Percentiles rank a stretch among this genome's conserved stretches.
Evolutionary conservation across 64 coral and sea anemone genomes (phyloP).

Genomic region (Dendronephthya gigantea): DNA sequence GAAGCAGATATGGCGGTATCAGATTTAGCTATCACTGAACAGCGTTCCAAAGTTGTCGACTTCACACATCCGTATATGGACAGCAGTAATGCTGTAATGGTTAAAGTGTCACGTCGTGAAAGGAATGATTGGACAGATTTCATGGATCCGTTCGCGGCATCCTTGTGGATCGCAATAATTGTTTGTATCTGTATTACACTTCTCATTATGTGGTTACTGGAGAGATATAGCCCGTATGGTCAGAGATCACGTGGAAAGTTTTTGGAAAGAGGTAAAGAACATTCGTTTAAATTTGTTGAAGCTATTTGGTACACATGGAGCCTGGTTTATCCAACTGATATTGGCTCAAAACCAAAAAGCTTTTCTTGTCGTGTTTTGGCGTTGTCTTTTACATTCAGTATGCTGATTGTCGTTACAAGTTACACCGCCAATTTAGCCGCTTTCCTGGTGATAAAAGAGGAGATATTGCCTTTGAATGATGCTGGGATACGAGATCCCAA

Average conservation of each 20-base stretch:
- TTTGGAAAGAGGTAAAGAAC: not conserved
- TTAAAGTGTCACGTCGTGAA: not conserved
- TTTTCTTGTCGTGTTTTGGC: slow-evolving; percentile 27
- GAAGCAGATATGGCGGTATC: not conserved
- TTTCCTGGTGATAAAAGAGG: slow-evolving; percentile 33
- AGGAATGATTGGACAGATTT: slow-evolving; percentile 19
- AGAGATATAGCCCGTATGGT: slow-evolving; percentile 36
- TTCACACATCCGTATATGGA: slow-evolving; percentile 10
- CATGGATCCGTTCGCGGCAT: slow-evolving; percentile 28
- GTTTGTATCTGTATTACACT: slow-evolving; percentile 16
- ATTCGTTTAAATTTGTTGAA: slow-evolving; percentile 15
- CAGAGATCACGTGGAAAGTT: not conserved
- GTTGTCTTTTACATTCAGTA: slow-evolving; percentile 36
- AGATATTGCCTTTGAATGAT: slow-evolving; percentile 1
- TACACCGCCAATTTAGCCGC: slow-evolving; percentile 47
- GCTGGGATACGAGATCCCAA: slow-evolving; percentile 35
- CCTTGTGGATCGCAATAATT: slow-evolving; percentile 27
- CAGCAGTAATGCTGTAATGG: not conserved
- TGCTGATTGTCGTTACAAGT: slow-evolving; percentile 34
- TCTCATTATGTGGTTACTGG: slow-evolving; percentile 32
- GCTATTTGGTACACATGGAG: slow-evolving; percentile 52
- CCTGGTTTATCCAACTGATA: slow-evolving; percentile 35
- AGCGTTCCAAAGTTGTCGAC: not conserved
- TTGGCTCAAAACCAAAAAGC: slow-evolving; percentile 31
- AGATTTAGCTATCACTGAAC: not conserved